Conservation (phyloP, 92 coral and sea anemone genomes). For the Palythoa heliodiscus region DNA sequence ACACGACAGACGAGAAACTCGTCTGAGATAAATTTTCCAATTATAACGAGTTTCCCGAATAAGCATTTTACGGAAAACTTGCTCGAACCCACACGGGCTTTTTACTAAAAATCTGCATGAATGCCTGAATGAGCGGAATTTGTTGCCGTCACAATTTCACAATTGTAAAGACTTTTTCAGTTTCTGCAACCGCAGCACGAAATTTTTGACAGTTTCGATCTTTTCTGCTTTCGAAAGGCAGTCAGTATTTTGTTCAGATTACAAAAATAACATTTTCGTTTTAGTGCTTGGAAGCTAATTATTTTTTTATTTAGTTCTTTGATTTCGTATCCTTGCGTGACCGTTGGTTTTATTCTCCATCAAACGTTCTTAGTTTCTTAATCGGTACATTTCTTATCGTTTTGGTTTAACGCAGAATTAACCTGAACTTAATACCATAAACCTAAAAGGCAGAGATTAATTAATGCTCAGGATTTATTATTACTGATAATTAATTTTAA, state of each 20-base stretch:
- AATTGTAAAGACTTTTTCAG: neutral
- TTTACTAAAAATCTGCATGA: too few species aligned
- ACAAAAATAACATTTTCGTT: constrained; percentile 14
- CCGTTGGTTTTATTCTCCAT: neutral
- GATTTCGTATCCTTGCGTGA: neutral
- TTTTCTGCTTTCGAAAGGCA: constrained; percentile 9
- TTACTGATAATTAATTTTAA: too few species aligned
- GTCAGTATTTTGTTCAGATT: neutral
- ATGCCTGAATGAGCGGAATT: neutral
- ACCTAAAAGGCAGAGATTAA: too few species aligned
- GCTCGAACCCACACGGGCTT: too few species aligned
- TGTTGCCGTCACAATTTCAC: neutral
- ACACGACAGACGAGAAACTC: too few species aligned
- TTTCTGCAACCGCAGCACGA: neutral
- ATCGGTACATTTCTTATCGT: too few species aligned
- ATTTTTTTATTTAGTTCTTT: neutral
- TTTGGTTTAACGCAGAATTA: too few species aligned
- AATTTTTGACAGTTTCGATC: neutral
- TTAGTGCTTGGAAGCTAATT: neutral
- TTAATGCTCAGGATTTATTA: too few species aligned
- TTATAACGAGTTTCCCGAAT: too few species aligned
- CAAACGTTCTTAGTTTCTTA: neutral
- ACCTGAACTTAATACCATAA: too few species aligned
- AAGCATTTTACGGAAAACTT: too few species aligned
- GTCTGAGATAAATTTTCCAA: too few species aligned